Evolutionary conservation across 2,888 invertebrate genomes (phyloP), one percentile per base, ranked within the genome.

Genomic region (Thelaira solivaga): DNA sequence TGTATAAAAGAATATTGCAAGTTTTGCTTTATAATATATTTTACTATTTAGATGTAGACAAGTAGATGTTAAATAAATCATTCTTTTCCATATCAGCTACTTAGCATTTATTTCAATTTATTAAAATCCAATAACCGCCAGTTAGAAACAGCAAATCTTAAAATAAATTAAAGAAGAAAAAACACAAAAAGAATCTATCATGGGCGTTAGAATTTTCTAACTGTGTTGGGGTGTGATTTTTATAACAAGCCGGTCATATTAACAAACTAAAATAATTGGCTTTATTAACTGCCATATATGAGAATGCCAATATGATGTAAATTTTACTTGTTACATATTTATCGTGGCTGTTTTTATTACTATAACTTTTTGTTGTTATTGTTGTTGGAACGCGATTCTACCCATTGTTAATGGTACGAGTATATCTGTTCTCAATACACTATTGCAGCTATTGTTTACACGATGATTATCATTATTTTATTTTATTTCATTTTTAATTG

Each of bases 401-500:
- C 7, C 7, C 22, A n/a, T 47, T 59, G 39, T 61, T 47, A 36
- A 36, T 62, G 57, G n/a, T n/a, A n/a, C n/a, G n/a, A n/a, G n/a
- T n/a, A n/a, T 57, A 65, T 79, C 45, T 57, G 76, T 64, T 80
- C 51, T 64, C 34, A 57, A 68, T 72, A 31, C 59, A 51, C 6
- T 57, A 49, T 47, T 55, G 43, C 61, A 64, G 62, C 18, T 51
- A 65, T 75, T 68, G 72, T 67, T 72, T 69, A 57, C 45, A 41
- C 22, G 45, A 55, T 61, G 61, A 64, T 69, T 47, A 59, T 29
- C 61, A 64, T 69, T 47, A 59, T 29, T 43, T 29, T 62, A 26
- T 39, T 61, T 61, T 29, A 51, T 34, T 20, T 49, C 39, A 53
- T 20, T 24, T 22, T 47, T 8, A 20, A 31, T 53, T 16, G n/a